phyloP scores from a whole-genome alignment of 2,113 vertebrate species.

The Ellobius talpinus region DNA sequence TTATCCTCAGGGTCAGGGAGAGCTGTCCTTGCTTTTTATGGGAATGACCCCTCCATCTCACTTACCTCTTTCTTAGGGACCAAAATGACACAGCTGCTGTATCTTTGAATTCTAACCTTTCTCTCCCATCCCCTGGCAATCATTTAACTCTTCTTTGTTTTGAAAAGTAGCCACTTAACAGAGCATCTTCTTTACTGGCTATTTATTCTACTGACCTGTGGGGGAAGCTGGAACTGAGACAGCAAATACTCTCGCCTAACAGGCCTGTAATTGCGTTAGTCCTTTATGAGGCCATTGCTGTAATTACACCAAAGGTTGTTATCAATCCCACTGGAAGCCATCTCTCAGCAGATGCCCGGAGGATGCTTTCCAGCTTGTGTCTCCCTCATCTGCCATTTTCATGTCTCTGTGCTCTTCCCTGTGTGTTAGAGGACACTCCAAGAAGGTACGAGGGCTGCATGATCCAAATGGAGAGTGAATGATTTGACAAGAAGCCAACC shows the following conservation, averaged over 20 bases:
- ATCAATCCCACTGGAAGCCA: constrained; percentile 88
- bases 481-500: constrained; percentile 87
- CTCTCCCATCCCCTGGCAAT: constrained; percentile 23
- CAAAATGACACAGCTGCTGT: constrained; percentile 40
- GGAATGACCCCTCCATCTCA: constrained; percentile 58
- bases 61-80: constrained; percentile 64
- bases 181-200: constrained; percentile 81
- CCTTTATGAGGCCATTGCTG: constrained; percentile 83
- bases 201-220: constrained; percentile 88
- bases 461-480: constrained; percentile 80
- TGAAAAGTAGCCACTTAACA: constrained; percentile 84
- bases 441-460: constrained; percentile 80
- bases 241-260: constrained; percentile 84
- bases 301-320: constrained; percentile 87
- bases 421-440: constrained; percentile 83
- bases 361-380: constrained; percentile 74
- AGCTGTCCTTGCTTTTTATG: constrained; percentile 48
- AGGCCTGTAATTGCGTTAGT: constrained; percentile 88
- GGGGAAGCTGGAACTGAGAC: constrained; percentile 82
- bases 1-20: constrained; percentile 41
- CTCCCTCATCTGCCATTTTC: constrained; percentile 81
- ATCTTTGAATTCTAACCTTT: constrained; percentile 52
- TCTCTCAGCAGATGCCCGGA: constrained; percentile 80
- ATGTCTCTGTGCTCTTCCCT: constrained; percentile 64
- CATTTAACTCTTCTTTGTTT: constrained; percentile 79